Evolutionary conservation across 1,140 invertebrate genomes (phyloP).

Genomic region (Diachasma alloeum): DNA sequence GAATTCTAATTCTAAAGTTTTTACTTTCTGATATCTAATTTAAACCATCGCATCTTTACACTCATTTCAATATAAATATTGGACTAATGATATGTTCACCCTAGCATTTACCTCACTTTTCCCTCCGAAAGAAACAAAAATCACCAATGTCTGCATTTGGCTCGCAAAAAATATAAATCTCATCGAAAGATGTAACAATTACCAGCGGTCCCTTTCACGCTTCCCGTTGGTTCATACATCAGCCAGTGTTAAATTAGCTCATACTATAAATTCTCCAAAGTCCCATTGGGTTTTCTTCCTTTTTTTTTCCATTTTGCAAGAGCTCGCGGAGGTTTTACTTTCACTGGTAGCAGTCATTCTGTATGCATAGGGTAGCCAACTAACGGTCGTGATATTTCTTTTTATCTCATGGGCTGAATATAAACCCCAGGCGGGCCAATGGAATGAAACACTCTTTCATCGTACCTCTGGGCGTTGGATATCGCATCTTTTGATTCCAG

Average conservation of each 20-base stretch:
- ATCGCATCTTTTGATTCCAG: conserved; percentile 56
- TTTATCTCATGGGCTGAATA: not conserved
- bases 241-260: conserved; percentile 54
- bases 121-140: too few relatives aligned
- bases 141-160: not conserved
- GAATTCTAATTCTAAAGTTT: too few relatives aligned
- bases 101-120: too few relatives aligned
- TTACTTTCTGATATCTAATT: too few relatives aligned
- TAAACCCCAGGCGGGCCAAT: conserved; percentile 36
- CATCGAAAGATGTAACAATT: conserved; percentile 6
- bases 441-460: conserved; percentile 32
- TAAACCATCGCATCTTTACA: too few relatives aligned
- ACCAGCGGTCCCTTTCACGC: conserved; percentile 5
- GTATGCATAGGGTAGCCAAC: conserved; percentile 62
- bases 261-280: conserved; percentile 59
- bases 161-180: not conserved
- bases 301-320: not conserved
- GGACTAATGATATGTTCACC: too few relatives aligned
- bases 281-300: not conserved
- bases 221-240: conserved; percentile 27
- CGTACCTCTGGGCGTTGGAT: conserved; percentile 49
- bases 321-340: not conserved
- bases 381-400: conserved; percentile 34
- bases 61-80: too few relatives aligned
- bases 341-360: conserved; percentile 59